These are phyloP conservation scores for Ictidomys tridecemlineatus DNA, from an alignment of 2,113 vertebrate genomes.

Conservation along the genomic window DNA sequence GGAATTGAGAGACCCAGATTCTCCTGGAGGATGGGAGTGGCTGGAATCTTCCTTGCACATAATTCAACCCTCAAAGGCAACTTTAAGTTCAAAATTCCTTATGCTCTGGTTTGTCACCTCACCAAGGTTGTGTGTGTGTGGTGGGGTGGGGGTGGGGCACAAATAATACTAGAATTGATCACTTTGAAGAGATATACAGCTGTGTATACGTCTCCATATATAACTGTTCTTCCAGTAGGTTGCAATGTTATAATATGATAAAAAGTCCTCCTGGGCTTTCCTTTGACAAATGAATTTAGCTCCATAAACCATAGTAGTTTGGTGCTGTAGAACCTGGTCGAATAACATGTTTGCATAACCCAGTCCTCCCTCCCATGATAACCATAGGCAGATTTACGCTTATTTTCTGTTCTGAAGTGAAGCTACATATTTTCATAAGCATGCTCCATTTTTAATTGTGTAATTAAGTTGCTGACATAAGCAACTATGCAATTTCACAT, in stretches of 20 bases:
- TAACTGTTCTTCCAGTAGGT: neutral
- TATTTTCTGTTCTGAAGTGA: conserved; percentile 70
- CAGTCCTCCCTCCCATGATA: conserved; percentile 18
- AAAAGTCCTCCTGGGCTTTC: conserved; percentile 8
- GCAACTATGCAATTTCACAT: conserved; percentile 87
- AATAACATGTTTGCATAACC: conserved; percentile 34
- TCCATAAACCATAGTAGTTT: neutral
- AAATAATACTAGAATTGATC: neutral
- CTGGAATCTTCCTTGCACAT: neutral
- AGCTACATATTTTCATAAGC: conserved; percentile 79
- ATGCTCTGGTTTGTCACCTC: neutral
- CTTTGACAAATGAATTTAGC: conserved; percentile 50
- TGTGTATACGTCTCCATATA: neutral
- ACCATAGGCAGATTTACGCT: conserved; percentile 70
- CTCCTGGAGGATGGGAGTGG: neutral
- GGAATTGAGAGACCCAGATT: neutral
- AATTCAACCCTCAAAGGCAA: neutral
- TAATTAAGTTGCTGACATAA: conserved; percentile 90
- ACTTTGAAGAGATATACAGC: neutral
- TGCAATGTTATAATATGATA: neutral
- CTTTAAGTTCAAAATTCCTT: neutral
- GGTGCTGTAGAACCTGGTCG: conserved; percentile 1
- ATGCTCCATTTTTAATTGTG: conserved; percentile 85
- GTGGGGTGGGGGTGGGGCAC: neutral
- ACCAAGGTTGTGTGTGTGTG: too few species aligned